Evolutionary conservation across 2,797 vertebrate species (phyloP), one percentile per base, ranked within the genome.

Genomic region (Brachyrhaphis roseni): DNA sequence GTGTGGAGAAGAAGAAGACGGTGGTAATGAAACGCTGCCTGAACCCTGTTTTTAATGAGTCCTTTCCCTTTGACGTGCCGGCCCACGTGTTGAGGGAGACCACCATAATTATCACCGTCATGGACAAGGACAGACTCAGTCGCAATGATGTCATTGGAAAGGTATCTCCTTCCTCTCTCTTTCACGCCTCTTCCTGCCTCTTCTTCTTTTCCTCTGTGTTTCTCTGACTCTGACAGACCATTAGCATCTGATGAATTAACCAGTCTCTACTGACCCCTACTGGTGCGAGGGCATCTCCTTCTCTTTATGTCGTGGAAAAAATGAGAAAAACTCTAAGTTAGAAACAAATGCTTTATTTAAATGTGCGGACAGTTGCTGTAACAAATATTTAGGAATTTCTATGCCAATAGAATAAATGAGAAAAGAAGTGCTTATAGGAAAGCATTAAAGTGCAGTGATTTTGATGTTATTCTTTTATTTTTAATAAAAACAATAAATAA

Each of bases 101-200:
- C 7, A 99, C 98, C 92, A 99, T 99, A 85, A 96, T 99, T 93
- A 99, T 99, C 95, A 99, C 98, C 0, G 98, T 99, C 95, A 99
- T 99, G 98, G 98, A 99, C 95, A 99, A 99, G 95, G 98, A 99
- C 95, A 96, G 93, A 92, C 97, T 99, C 88, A 99, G 98, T 94
- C 97, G 98, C 92, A 99, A 99, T 11, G 98, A 99, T 13, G 98
- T 99, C 95, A 99, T 99, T 6, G 98, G 98, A 94, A 99, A 99
- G 98, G 98, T 99, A 94, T 87, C 79, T 79, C 86, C 88, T 83
- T 85, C 76, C 77, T 43, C 62, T 81, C 57, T 80, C 83, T 86
- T 82, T 78, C 78, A 88, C 4, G 47, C 76, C 51, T 78, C 80
- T 70, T 81, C 62, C 64, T 87, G 84, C 55, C 82, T 73, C 74